Evolutionary conservation across 2,113 vertebrate genomes (phyloP), one percentile per base, ranked within the genome.

Genomic region (Glaucomys volans): DNA sequence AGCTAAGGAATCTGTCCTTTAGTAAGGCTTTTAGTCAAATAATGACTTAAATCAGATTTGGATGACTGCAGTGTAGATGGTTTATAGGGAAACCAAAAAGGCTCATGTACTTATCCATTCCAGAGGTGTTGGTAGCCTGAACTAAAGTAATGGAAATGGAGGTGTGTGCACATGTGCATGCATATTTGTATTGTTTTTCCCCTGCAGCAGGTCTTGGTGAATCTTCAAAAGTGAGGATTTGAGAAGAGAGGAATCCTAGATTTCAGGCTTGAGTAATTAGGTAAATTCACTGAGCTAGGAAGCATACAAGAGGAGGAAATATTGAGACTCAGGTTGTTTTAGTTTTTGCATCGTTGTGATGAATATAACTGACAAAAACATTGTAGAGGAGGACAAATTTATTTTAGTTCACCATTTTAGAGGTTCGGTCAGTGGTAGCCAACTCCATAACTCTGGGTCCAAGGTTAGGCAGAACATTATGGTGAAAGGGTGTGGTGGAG

Each of bases 11-110:
- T 83, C 44, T 89, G 44, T 16, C 50, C 40, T 81, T 95, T 28
- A 90, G 16, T 94, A 71, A 91, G 35, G 44, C 75, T 87, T 92
- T 87, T 26, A 92, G 5, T 96, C 54, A 80, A 44, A 57, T 47
- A 75, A 86, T 86, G 67, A 71, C 59, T 94, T 8, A 52, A 0
- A 3, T 86, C 28, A 64, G 6, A 80, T 91, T 82, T 69, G 16
- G 24, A n/a, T 80, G 42, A 77, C 59, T 87, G 22, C 6, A 67
- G 14, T 81, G 62, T 71, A 35, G n/a, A 20, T 62, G 1, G 42
- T 57, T 74, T 92, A 57, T 28, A 82, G 76, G 22, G 26, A 93
- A 90, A 80, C 22, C 22, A 79, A 59, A 50, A 64, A 71, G 24
- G 32, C 32, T 86, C 30, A 66, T 28, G 0, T 57, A 66, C 40